Evolutionary conservation across 2,888 invertebrate genomes (phyloP), one percentile per base, ranked within the genome.

Genomic region (Alentia gelatinosa): DNA sequence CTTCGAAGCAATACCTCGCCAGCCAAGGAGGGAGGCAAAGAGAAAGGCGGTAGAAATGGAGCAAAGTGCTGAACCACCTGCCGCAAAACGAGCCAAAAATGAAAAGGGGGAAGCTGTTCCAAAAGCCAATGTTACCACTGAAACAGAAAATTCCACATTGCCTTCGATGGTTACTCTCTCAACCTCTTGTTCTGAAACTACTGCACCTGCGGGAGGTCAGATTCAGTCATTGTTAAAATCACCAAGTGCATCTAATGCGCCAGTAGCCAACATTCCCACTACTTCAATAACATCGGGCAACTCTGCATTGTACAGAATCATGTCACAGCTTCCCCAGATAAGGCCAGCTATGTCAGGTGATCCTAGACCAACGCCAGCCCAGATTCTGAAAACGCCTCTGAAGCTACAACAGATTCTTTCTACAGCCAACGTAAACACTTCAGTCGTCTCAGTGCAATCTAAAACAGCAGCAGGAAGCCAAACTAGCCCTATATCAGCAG

Each of bases 1-100:
- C 19, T 86, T 86, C 47, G 86, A 86, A 86, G 86, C 86, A 12
- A 86, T 86, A 26, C 3, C 86, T n/a, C 26, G 86, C 0, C 86
- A 86, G 19, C 86, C 86, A 42, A 42, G 30, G 47, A 23, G 86
- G 19, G 86, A 50, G 33, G 86, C 86, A 30, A 86, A 86, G 42
- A 86, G 86, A 30, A 86, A 86, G 33, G 86, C 86, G 12, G 5
- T 30, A 37, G 79, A 79, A 23, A 23, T 79, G 42, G 86, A 86
- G 47, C 42, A 47, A 47, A 86, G 23, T 86, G 7, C 86, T 50
- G 79, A 79, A 23, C 37, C 15, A 35, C 39, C 79, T 37, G 79
- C 79, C 35, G 79, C 79, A 35, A 79, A 86, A 47, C 42, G 47
- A 47, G 30, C 86, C 3, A 47, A 86, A 30, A 26, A 86, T 33